Evolutionary conservation across 2,797 vertebrate genomes (phyloP).

Genomic region (Anabacerthia variegaticeps): DNA sequence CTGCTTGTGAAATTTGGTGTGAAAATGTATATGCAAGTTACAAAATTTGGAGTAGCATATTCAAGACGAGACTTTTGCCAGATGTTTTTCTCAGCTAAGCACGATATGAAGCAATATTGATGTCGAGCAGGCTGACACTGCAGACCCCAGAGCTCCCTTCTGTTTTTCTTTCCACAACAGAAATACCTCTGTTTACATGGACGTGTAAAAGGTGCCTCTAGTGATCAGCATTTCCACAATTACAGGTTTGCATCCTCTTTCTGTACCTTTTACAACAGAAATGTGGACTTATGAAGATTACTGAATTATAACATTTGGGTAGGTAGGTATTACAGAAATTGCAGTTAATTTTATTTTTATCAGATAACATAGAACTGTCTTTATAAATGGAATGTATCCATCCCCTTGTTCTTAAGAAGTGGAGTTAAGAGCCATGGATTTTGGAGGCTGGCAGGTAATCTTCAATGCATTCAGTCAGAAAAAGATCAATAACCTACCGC

Average conservation of each 20-base stretch:
- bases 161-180: background rate
- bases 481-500: background rate
- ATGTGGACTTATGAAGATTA: background rate
- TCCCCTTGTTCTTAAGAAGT: background rate
- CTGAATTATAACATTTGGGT: background rate
- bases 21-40: background rate
- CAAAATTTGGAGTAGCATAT: background rate
- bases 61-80: constrained; percentile 19
- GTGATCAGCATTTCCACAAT: background rate
- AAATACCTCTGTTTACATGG: background rate
- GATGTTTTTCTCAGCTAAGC: constrained; percentile 29
- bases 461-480: background rate
- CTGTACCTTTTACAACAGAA: constrained; percentile 5
- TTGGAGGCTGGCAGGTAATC: background rate
- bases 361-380: background rate
- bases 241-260: background rate
- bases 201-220: background rate
- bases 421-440: background rate
- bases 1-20: constrained; percentile 24
- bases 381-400: background rate
- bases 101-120: background rate
- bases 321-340: background rate
- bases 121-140: background rate
- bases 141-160: background rate
- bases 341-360: background rate